phyloP scores from a whole-genome alignment of 2,888 invertebrate species.

The Plagiodera versicolora region DNA sequence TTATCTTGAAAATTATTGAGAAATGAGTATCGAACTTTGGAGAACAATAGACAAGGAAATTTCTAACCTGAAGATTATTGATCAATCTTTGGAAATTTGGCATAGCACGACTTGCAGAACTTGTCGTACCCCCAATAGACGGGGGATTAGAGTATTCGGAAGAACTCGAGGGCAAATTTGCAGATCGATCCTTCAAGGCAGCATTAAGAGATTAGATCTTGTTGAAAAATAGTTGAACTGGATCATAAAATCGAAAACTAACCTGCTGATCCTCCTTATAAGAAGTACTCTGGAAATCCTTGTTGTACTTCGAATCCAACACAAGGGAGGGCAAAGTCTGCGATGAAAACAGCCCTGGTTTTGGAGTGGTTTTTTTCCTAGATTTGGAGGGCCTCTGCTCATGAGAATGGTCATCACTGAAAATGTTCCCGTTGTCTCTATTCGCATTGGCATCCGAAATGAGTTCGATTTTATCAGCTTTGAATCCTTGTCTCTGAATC shows the following conservation, averaged over 20 bases:
- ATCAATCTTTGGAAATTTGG: slow-evolving; percentile 72
- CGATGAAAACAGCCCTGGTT: slow-evolving; percentile 42
- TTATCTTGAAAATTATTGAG: no score
- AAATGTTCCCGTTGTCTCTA: slow-evolving; percentile 50
- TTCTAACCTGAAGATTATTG: slow-evolving; percentile 72
- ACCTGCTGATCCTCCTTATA: slow-evolving; percentile 34
- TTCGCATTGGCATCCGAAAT: slow-evolving; percentile 45
- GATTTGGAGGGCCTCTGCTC: slow-evolving; percentile 62
- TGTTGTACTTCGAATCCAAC: slow-evolving; percentile 42
- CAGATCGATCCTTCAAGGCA: slow-evolving; percentile 49
- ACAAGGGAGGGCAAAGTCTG: slow-evolving; percentile 47
- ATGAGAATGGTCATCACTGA: slow-evolving; percentile 67
- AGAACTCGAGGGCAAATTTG: slow-evolving; percentile 50
- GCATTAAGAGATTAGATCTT: slow-evolving; percentile 24
- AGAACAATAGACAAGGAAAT: neutral
- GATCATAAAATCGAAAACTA: neutral
- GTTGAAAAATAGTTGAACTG: neutral
- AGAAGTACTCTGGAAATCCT: slow-evolving; percentile 44
- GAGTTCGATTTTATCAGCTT: slow-evolving; percentile 45
- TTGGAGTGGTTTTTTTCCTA: slow-evolving; percentile 45
- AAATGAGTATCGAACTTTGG: no score
- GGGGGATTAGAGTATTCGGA: slow-evolving; percentile 48
- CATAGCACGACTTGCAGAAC: slow-evolving; percentile 61
- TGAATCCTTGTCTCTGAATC: slow-evolving; percentile 55
- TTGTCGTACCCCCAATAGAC: slow-evolving; percentile 53